Base-by-base conservation (phyloP, 2,113 vertebrate species). In the Noctilio leporinus region DNA sequence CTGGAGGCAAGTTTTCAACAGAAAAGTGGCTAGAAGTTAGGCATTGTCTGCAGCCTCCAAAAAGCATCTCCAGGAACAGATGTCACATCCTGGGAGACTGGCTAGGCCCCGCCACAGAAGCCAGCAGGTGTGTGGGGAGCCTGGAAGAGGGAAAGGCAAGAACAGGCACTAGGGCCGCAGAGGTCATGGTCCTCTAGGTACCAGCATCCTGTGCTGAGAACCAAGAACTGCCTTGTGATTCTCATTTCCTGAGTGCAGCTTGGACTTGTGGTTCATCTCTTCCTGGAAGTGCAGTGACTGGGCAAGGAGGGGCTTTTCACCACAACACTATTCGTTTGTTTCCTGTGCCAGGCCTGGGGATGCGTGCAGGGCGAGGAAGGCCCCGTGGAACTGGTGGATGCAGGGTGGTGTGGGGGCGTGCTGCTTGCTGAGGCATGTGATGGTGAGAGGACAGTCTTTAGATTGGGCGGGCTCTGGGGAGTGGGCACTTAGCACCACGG, bases 1-100 rank as follows among this genome's bases (percentile, higher is more conserved):
- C 35, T 26, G 20, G 81, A 59, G 77, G 38, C 62, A n/a, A 43
- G 22, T 30, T 62, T 59, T 53, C 75, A 43, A 4, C 69, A 57
- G 81, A 33, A 64, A 93, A 76, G 47, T 28, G 40, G 35, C 64
- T 81, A 55, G 57, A 59, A 62, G 47, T 28, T 28, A 72, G 89
- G 64, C 65, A 30, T 33, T 82, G 67, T 77, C 89, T 51, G 28
- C 69, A 78, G 49, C 35, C 78, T 75, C 33, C 7, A 10, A 7
- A 83, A 67, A 90, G 72, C 64, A 85, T 53, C 62, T 73, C 82
- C 30, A 43, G 78, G 73, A 82, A 62, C 57, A 86, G 84, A 84
- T 53, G 28, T 86, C 53, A 24, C 0, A 0, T 73, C 7, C 0
- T 2, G 69, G 40, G 38, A 95, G 57, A 77, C 17, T 0, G 1